These are phyloP conservation scores for Sycophila sp. DNA, from an alignment of 1,140 invertebrate species.

Conservation along the genomic window DNA sequence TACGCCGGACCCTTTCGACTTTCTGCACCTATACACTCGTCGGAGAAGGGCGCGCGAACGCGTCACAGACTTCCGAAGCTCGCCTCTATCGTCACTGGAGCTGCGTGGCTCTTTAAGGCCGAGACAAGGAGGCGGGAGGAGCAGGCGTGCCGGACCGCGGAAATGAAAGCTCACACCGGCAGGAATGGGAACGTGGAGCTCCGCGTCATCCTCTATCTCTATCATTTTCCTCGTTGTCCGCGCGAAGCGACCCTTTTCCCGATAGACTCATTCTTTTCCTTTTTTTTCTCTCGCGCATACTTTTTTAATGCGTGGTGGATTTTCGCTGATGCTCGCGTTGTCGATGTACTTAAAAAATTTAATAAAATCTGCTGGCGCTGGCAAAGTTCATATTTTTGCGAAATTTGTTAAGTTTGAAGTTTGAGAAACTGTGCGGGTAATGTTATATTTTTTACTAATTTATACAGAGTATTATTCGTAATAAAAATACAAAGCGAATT, in stretches of 20 bases:
- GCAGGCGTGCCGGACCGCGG: background rate
- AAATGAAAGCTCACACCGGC: constrained; percentile 5
- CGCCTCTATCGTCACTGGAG: background rate
- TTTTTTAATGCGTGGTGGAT: background rate
- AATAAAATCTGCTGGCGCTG: too few relatives aligned
- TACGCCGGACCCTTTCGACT: background rate
- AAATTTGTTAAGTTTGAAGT: too few relatives aligned
- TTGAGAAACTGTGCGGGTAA: too few relatives aligned
- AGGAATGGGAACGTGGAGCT: background rate
- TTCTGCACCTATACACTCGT: background rate
- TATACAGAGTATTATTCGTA: too few relatives aligned
- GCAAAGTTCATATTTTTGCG: too few relatives aligned
- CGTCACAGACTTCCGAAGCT: background rate
- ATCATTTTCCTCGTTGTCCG: background rate
- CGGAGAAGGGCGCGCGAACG: background rate
- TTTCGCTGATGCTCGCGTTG: too few relatives aligned
- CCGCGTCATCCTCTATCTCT: background rate
- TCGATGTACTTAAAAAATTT: too few relatives aligned
- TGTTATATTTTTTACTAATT: too few relatives aligned
- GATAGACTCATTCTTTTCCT: background rate
- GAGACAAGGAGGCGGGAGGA: background rate
- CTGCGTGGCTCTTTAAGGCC: background rate
- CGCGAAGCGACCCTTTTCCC: background rate
- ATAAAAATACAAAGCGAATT: too few relatives aligned
- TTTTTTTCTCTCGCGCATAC: background rate